A percentile compares a stretch with the other conserved stretches of the same genome.
Conservation (phyloP, 2,888 invertebrate species). For the Linnaemya vulpina region DNA sequence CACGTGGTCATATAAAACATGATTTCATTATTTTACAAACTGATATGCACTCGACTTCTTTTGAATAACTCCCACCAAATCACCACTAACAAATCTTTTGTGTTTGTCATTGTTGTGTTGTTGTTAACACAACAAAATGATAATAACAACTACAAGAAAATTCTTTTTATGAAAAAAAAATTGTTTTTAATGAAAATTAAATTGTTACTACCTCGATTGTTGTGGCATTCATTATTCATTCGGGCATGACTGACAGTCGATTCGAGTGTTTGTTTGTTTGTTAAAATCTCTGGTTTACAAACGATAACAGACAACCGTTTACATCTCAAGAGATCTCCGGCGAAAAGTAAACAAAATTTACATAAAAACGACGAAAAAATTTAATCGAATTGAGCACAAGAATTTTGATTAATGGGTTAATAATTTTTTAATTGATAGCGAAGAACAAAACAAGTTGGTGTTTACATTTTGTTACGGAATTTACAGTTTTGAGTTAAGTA, state of each 20-base stretch:
- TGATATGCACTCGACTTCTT: background rate
- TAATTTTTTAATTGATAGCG: constrained; percentile 40
- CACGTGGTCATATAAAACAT: background rate
- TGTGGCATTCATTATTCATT: background rate
- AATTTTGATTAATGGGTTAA: constrained; percentile 7
- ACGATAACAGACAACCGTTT: constrained; percentile 55
- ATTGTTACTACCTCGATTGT: background rate
- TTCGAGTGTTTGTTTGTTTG: background rate
- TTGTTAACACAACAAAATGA: constrained; percentile 3
- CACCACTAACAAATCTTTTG: background rate
- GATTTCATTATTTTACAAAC: background rate
- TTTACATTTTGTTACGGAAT: no score
- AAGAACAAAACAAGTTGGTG: background rate
- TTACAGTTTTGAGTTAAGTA: no score
- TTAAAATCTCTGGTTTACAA: constrained; percentile 19
- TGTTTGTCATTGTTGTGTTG: background rate
- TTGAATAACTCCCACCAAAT: background rate
- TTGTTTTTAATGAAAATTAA: background rate
- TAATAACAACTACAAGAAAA: constrained; percentile 1
- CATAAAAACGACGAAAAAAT: constrained; percentile 18
- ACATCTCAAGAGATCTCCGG: background rate
- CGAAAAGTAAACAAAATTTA: constrained; percentile 31
- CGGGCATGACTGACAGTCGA: background rate
- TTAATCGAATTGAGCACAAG: constrained; percentile 3
- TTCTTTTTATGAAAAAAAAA: background rate